Evolutionary conservation across 1,140 invertebrate genomes (phyloP), one percentile per base, ranked within the genome.

Genomic region (Atta colombica): DNA sequence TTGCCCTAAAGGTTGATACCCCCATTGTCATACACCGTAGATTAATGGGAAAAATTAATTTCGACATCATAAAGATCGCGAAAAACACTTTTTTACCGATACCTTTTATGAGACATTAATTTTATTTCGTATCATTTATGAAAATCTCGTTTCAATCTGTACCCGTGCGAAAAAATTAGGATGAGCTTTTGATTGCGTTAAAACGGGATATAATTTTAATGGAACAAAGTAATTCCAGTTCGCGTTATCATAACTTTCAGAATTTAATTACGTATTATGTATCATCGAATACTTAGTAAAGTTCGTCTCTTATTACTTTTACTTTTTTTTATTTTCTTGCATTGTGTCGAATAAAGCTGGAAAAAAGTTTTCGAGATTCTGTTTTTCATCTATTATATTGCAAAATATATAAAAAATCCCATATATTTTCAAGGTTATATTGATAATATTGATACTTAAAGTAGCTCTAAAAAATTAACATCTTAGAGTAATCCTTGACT

Each of bases 81-180:
- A 71, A 84, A 74, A 74, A 84, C 69, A 84, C 55, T 84, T 84
- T 74, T 84, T 84, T 84, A 58, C 69, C 80, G 69, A 84, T 74
- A 84, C 68, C 80, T 84, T 84, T 84, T 84, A 84, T 84, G 80
- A 75, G 69, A 84, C 80, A 84, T 84, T 84, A 84, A 84, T 84
- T 84, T 84, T 58, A 84, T 84, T 84, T 74, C 39, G 55, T 84
- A 61, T 84, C 80, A 84, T 84, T 84, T 84, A 84, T 84, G 80
- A 84, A 74, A 84, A 84, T 84, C 80, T 49, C 80, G 80, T 84
- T 84, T 84, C 25, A 82, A 74, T 82, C 68, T 82, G 71, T 82
- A 72, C 53, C 28, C 69, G 39, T 16, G 80, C 39, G 55, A 74
- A 84, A 84, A 84, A 84, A 84, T 84, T 84, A 84, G 80, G 69